phyloP scores from a whole-genome alignment of 2,113 vertebrate genomes.

The Phylloscopus whistleri region DNA sequence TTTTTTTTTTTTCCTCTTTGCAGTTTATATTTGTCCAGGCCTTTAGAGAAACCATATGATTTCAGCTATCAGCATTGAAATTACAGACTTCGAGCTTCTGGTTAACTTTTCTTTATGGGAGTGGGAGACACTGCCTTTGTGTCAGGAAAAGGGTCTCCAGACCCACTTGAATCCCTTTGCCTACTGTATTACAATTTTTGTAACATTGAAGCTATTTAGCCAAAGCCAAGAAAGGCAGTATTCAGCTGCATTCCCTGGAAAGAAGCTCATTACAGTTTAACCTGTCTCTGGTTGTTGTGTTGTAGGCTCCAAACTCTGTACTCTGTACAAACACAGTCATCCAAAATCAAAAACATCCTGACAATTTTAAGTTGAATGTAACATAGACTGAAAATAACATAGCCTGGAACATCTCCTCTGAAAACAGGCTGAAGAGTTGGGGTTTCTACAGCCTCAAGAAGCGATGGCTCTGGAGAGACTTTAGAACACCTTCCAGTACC shows the following conservation, averaged over 20 bases:
- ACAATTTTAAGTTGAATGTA: background rate
- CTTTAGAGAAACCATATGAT: background rate
- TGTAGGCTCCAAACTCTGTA: background rate
- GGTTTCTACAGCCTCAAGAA: background rate
- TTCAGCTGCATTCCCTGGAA: background rate
- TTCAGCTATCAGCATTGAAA: background rate
- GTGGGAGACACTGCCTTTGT: background rate
- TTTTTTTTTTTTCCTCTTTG: background rate
- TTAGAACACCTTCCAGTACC: background rate
- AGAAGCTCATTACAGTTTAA: background rate
- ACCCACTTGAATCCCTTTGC: background rate
- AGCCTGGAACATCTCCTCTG: background rate
- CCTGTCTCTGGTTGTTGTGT: background rate
- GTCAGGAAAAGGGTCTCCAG: background rate
- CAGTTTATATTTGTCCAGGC: background rate
- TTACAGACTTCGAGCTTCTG: background rate
- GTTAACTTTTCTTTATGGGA: background rate
- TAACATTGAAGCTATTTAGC: background rate
- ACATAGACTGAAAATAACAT: background rate
- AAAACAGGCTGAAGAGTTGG: background rate
- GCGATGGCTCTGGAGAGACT: background rate
- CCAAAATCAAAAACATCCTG: background rate
- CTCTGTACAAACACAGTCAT: background rate
- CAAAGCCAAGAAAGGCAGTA: background rate
- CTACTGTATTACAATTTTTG: too few species aligned